Evolutionary conservation across 2,113 vertebrate species (phyloP), one percentile per base, ranked within the genome.

Genomic region (Catagonus wagneri): DNA sequence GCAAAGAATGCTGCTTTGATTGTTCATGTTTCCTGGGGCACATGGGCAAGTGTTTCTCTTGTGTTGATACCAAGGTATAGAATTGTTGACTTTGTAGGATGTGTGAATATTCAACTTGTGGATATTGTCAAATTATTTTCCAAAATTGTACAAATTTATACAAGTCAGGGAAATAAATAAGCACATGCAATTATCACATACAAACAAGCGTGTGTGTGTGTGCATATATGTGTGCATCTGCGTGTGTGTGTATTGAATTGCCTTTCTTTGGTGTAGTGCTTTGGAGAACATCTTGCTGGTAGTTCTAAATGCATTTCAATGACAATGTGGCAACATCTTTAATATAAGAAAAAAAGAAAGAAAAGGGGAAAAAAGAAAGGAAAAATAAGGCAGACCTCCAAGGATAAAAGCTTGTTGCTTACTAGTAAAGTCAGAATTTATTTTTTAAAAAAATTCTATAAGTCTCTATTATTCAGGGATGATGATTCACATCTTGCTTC

Each of bases 251-350:
- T 85, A 15, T 85, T 54, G 65, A 95, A 1, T 83, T 69, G 29
- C 34, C 50, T 78, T 96, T 52, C 13, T 29, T 29, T 93, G 75
- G 44, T 75, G 14, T 29, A 95, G 56, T 63, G 65, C 87, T 95
- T 87, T 90, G 69, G 74, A 60, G 61, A 97, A 72, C 60, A 86
- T 81, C 50, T 94, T 96, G 66, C 50, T 81, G 52, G 66, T 86
- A 95, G 22, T 91, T 94, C 58, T 58, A 94, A 23, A 13, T 75
- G 83, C 27, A 61, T 20, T 75, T 74, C 61, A 89, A 56, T 94
- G 87, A 66, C 78, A 91, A 79, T 66, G 9, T 84, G 81, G 66
- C 32, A 80, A 39, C n/a, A 65, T 95, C 44, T 92, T 84, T 60
- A 25, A 74, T 50, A 66, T 44, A 36, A 56, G 74, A 56, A 50